These are phyloP conservation scores for Schizaphis graminum DNA, from an alignment of 2,888 invertebrate species.

Conservation along the genomic window DNA sequence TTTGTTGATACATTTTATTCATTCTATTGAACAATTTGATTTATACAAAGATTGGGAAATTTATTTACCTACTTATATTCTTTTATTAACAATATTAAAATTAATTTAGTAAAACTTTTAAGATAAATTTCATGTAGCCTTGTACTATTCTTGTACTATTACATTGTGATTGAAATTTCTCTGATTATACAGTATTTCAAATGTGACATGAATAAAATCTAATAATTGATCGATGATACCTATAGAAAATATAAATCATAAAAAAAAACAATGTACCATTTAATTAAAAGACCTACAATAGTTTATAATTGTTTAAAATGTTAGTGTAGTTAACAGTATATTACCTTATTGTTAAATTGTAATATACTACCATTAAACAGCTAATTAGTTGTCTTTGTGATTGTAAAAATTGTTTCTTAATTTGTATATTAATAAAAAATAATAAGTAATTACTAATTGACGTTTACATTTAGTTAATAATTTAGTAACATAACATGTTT, in stretches of 20 bases:
- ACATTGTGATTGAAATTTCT: not conserved
- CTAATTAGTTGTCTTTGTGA: not conserved
- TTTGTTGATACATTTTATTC: not conserved
- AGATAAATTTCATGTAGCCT: not conserved
- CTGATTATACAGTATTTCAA: not conserved
- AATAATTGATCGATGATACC: not conserved
- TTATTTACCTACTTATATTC: not conserved
- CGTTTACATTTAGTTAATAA: not conserved
- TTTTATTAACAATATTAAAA: not conserved
- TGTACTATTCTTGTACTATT: not conserved
- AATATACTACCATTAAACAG: not conserved
- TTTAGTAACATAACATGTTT: not conserved
- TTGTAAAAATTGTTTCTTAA: conserved; percentile 7
- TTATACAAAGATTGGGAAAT: not conserved
- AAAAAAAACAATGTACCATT: not conserved
- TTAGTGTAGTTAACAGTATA: not conserved
- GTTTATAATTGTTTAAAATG: not conserved
- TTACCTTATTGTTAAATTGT: not conserved
- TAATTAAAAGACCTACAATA: not conserved
- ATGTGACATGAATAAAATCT: not conserved
- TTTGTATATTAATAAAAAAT: not conserved
- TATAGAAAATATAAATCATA: not conserved
- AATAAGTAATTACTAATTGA: not conserved
- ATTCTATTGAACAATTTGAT: not conserved
- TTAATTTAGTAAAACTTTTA: not conserved